phyloP scores from a whole-genome alignment of 2,888 invertebrate genomes.

The Melitaea athalia region DNA sequence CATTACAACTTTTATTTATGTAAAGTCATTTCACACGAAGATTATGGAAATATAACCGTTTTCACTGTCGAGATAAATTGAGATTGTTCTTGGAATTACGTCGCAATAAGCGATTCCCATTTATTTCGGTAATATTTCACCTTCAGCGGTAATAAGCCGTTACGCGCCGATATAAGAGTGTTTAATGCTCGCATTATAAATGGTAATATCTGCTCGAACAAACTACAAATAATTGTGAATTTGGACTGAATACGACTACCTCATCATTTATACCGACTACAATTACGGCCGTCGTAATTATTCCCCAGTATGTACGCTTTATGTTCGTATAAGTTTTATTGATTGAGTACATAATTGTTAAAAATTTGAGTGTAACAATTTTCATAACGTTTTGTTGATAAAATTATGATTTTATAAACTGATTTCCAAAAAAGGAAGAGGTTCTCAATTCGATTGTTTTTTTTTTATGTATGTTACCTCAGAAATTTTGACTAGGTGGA shows the following conservation, averaged over 20 bases:
- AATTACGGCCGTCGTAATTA: neutral
- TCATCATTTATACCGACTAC: neutral
- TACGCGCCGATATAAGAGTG: constrained; percentile 12
- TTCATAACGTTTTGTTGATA: no score
- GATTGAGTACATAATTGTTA: neutral
- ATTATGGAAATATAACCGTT: constrained; percentile 10
- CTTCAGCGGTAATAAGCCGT: constrained; percentile 15
- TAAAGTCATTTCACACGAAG: neutral
- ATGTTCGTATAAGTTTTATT: neutral
- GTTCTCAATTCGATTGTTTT: no score
- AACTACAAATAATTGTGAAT: constrained; percentile 16
- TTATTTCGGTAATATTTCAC: constrained; percentile 27
- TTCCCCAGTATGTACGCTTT: neutral
- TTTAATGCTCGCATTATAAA: constrained; percentile 22
- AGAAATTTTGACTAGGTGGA: no score
- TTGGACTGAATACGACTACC: neutral
- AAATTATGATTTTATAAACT: no score
- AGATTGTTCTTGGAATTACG: constrained; percentile 15
- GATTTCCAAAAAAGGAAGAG: no score
- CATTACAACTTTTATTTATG: neutral
- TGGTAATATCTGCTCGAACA: constrained; percentile 20
- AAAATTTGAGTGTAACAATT: no score
- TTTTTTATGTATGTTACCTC: no score
- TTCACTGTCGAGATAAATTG: constrained; percentile 14
- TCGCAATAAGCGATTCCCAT: constrained; percentile 22